These are phyloP conservation scores for Leptothorax acervorum DNA, from an alignment of 2,888 invertebrate species.

Conservation along the genomic window DNA sequence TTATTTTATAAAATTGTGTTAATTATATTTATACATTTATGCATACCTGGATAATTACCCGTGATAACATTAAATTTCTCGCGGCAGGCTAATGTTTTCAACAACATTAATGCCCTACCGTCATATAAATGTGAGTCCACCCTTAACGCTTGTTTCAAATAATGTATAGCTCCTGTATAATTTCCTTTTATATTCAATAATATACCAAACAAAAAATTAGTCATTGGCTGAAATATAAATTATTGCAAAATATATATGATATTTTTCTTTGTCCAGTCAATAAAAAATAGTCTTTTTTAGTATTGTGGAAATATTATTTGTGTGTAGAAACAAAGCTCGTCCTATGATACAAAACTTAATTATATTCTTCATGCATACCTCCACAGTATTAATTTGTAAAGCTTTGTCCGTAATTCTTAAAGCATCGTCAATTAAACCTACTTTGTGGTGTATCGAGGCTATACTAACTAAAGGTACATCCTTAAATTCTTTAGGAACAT, in stretches of 20 bases:
- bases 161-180: conserved; percentile 88
- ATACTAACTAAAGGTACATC: conserved; percentile 91
- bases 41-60: conserved; percentile 37
- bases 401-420: conserved; percentile 88
- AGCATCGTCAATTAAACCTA: conserved; percentile 89
- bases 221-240: conserved; percentile 87
- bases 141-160: conserved; percentile 88
- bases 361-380: conserved; percentile 85
- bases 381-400: conserved; percentile 88
- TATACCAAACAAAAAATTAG: conserved; percentile 90
- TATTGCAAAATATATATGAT: conserved; percentile 17
- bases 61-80: conserved; percentile 48
- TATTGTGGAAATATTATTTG: background rate
- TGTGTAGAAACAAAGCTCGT: background rate
- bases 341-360: background rate
- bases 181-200: conserved; percentile 89
- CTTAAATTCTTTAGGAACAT: conserved; percentile 87
- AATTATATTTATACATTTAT: conserved; percentile 11
- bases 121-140: conserved; percentile 86
- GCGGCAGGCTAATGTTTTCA: conserved; percentile 87
- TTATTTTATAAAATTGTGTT: background rate
- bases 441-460: conserved; percentile 89
- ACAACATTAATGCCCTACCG: conserved; percentile 86
- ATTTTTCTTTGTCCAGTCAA: background rate
- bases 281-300: background rate